These are phyloP conservation scores for Thysanoteuthis rhombus DNA, from an alignment of 2,888 invertebrate species.

Conservation along the genomic window DNA sequence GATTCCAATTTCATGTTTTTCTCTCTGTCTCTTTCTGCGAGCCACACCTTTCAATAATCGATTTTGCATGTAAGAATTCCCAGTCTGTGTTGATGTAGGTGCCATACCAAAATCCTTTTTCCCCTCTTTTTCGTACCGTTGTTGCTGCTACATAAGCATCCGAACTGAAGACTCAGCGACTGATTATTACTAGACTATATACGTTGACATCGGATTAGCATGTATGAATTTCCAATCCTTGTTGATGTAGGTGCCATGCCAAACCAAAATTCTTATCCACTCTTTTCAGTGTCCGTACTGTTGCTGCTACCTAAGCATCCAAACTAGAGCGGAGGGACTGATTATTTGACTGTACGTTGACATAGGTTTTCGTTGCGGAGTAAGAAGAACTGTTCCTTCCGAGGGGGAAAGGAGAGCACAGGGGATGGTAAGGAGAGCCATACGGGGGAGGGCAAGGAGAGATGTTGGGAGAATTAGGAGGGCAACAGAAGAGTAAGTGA, in stretches of 20 bases:
- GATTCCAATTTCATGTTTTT: background rate
- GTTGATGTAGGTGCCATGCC: no score
- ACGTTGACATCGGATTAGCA: no score
- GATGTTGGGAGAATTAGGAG: background rate
- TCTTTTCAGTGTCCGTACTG: no score
- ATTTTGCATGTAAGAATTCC: background rate
- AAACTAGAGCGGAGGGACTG: no score
- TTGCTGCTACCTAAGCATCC: no score
- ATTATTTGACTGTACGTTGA: no score
- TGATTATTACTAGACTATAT: background rate
- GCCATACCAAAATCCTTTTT: background rate
- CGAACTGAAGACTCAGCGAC: background rate
- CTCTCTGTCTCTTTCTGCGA: background rate
- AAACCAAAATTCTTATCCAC: no score
- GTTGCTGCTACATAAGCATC: background rate
- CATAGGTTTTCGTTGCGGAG: background rate
- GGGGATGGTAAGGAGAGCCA: background rate
- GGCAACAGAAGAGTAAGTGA: background rate
- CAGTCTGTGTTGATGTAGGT: background rate
- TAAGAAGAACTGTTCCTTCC: background rate
- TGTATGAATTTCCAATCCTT: no score
- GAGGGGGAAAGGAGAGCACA: background rate
- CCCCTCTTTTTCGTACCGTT: background rate
- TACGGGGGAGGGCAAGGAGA: background rate
- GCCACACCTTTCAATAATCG: background rate